Conservation (phyloP, 1,140 invertebrate species). For the Magallana gigas region DNA sequence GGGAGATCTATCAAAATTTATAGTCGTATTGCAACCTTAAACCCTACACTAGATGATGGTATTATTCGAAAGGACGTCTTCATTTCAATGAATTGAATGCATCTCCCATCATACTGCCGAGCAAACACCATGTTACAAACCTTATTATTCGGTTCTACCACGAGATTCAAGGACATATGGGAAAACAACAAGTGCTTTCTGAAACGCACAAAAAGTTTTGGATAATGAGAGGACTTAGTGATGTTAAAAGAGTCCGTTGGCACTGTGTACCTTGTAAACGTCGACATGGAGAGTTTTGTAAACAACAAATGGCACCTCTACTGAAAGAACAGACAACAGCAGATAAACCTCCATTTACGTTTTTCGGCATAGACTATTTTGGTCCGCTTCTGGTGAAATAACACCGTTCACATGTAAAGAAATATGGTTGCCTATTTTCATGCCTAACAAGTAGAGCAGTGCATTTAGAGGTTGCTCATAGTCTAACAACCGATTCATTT, state of each 20-base stretch:
- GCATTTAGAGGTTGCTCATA: slow-evolving; percentile 44
- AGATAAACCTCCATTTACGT: slow-evolving; percentile 57
- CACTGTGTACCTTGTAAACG: background rate
- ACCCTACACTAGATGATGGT: slow-evolving; percentile 3
- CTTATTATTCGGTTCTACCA: slow-evolving; percentile 29
- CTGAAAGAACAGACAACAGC: slow-evolving; percentile 37
- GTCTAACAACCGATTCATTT: too few species aligned
- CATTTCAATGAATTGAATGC: slow-evolving; percentile 16
- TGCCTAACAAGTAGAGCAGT: slow-evolving; percentile 55
- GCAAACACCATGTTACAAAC: slow-evolving; percentile 34
- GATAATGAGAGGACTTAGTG: slow-evolving; percentile 19
- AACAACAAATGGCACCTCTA: slow-evolving; percentile 50
- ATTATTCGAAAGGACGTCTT: slow-evolving; percentile 12
- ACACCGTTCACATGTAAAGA: slow-evolving; percentile 40
- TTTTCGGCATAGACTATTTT: slow-evolving; percentile 56
- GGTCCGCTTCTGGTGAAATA: slow-evolving; percentile 39
- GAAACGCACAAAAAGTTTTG: slow-evolving; percentile 15
- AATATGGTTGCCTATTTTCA: slow-evolving; percentile 57
- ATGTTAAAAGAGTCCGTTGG: background rate
- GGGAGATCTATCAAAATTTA: background rate
- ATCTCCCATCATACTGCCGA: slow-evolving; percentile 39
- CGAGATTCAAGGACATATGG: slow-evolving; percentile 24
- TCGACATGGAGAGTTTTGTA: background rate
- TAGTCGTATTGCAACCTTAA: background rate
- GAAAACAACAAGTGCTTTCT: slow-evolving; percentile 35